Base-by-base conservation (phyloP, 2,113 vertebrate species). In the Clarias macrocephalus region DNA sequence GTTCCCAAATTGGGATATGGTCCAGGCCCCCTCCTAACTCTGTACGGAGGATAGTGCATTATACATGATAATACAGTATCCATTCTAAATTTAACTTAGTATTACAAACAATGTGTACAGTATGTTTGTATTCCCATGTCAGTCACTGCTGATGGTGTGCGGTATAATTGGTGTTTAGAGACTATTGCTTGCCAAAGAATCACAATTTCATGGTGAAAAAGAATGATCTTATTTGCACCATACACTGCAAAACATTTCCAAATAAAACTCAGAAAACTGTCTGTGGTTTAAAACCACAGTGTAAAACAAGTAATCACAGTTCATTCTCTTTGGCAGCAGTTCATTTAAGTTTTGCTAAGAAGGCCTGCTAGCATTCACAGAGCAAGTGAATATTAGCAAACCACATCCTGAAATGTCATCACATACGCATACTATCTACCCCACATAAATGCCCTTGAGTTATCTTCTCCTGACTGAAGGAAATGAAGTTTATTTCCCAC, bases 331-430 rank as follows among this genome's bases (percentile, higher is more conserved):
- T 62, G 19, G 21, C 30, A 81, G 16, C 59, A 63, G 15, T 23
- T 42, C 30, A 63, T 5, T 63, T 33, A 42, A 63, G 23, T n/a
- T 82, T 30, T 16, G 59, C 23, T 42, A 33, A 62, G 30, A 30
- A 59, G 4, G 30, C 33, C 16, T 37, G 30, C 56, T 54, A n/a
- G 48, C 11, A 77, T 25, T 77, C 18, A 54, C 54, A n/a, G 79
- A 81, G 30, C 28, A 81, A 62, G 59, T 13, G 33, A 82, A 42
- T 28, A 68, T 42, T 48, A 66, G 37, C n/a, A 66, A 66, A 83
- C 42, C 81, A 83, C 81, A 68, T 83, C 42, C 25, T 83, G 62
- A 52, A 52, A 68, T 54, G 5, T 57, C 16, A 37, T 66, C 63
- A 66, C 81, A 42, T 42, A 66, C 15, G 4, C 60, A 25, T 16